phyloP scores from a whole-genome alignment of 2,797 vertebrate genomes.

The Hyperoplus lanceolatus region DNA sequence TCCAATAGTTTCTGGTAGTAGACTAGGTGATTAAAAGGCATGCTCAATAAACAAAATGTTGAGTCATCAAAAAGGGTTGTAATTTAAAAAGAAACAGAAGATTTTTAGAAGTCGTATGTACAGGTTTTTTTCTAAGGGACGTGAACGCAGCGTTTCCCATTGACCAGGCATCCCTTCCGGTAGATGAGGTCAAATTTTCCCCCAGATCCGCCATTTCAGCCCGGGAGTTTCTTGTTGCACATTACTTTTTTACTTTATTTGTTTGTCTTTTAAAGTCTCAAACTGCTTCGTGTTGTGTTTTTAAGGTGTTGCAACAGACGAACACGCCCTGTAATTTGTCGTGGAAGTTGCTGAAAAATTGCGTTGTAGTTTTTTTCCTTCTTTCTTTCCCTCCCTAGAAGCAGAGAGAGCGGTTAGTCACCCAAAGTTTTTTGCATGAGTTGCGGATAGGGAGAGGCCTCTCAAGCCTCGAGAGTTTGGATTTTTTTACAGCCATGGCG shows the following conservation, averaged over 20 bases:
- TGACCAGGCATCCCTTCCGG: slow-evolving; percentile 81
- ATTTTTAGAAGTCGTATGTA: neutral
- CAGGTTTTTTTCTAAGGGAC: slow-evolving; percentile 1
- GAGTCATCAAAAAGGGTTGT: neutral
- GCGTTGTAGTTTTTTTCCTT: slow-evolving; percentile 18
- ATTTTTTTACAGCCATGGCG: slow-evolving; percentile 86
- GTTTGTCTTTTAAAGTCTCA: slow-evolving; percentile 10
- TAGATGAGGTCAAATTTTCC: slow-evolving; percentile 84
- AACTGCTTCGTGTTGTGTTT: neutral
- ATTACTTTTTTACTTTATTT: slow-evolving; percentile 43
- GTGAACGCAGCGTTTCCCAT: slow-evolving; percentile 67
- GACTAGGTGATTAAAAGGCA: rapidly evolving
- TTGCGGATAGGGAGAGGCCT: slow-evolving; percentile 79
- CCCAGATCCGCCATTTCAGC: slow-evolving; percentile 85
- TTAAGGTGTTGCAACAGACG: no score
- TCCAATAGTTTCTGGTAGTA: neutral
- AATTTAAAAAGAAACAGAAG: neutral
- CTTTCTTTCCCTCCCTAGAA: neutral
- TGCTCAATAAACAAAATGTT: neutral
- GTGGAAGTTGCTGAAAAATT: slow-evolving; percentile 19
- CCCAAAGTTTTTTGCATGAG: slow-evolving; percentile 83
- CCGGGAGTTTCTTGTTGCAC: slow-evolving; percentile 73
- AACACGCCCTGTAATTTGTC: neutral
- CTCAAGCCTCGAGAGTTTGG: slow-evolving; percentile 71
- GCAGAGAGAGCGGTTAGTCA: slow-evolving; percentile 45